A percentile compares a stretch with the other conserved stretches of the same genome.
Evolutionary conservation across 2,113 vertebrate species (phyloP).

Genomic region (Chaetops frenatus): DNA sequence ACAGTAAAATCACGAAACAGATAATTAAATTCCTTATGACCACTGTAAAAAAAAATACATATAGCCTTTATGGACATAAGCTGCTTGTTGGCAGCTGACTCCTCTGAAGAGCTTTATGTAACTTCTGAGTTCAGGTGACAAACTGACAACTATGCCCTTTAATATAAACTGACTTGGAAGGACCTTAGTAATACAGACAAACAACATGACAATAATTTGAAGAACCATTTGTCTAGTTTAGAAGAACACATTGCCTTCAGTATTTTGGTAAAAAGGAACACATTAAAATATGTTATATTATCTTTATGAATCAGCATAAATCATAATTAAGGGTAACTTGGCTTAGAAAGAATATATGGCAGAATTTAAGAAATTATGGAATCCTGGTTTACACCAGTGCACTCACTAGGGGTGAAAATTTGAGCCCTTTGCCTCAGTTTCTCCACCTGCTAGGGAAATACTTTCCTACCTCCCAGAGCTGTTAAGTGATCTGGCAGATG

Average conservation of each 20-base stretch:
- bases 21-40: not conserved
- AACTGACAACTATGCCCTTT: slow-evolving; percentile 44
- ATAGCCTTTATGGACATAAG: not conserved
- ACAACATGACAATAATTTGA: not conserved
- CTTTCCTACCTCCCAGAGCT: not conserved
- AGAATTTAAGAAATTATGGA: not conserved
- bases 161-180: slow-evolving; percentile 40
- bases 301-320: not conserved
- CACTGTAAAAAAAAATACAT: not conserved
- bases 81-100: not conserved
- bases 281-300: not conserved
- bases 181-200: not conserved
- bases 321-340: not conserved
- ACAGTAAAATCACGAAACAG: not conserved
- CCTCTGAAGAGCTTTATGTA: not conserved
- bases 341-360: not conserved
- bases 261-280: not conserved
- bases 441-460: not conserved
- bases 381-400: not conserved
- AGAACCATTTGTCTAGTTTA: not conserved
- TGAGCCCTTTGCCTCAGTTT: not conserved
- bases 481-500: not conserved
- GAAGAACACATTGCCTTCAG: not conserved
- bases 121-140: not conserved
- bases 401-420: not conserved